These are phyloP conservation scores for Macrophya alboannulata DNA, from an alignment of 2,888 invertebrate species.

Conservation along the genomic window DNA sequence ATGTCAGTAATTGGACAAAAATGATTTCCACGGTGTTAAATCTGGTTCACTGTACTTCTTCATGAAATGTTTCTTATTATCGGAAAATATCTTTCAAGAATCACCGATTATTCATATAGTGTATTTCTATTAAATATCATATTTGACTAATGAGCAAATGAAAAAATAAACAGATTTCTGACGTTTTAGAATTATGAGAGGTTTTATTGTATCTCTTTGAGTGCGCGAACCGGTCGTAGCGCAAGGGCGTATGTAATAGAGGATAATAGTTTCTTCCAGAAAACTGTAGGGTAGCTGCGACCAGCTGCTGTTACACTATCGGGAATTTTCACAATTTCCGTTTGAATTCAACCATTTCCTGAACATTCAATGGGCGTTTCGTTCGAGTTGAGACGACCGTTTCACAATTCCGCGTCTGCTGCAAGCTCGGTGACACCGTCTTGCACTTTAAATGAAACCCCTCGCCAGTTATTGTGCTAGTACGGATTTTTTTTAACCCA, in stretches of 20 bases:
- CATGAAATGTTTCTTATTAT: neutral
- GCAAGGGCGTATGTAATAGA: neutral
- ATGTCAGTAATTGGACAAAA: too few relatives aligned
- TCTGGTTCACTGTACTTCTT: neutral
- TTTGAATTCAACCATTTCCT: constrained; percentile 68
- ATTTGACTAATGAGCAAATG: neutral
- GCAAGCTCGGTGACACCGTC: constrained; percentile 24
- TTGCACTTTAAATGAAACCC: constrained; percentile 31
- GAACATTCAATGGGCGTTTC: constrained; percentile 43
- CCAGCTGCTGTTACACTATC: constrained; percentile 60
- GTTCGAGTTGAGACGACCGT: neutral
- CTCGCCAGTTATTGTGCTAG: neutral
- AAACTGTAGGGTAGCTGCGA: constrained; percentile 57
- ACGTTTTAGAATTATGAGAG: neutral
- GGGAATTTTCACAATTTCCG: constrained; percentile 71
- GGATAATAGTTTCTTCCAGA: neutral
- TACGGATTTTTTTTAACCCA: neutral
- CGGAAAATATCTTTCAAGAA: neutral
- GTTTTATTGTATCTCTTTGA: neutral
- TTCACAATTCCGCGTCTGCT: neutral
- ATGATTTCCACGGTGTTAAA: neutral
- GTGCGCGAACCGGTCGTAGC: neutral
- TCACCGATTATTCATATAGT: neutral
- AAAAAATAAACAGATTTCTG: neutral
- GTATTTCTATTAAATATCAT: neutral